These are phyloP conservation scores for Rutilus rutilus DNA, from an alignment of 2,113 vertebrate species.

Conservation along the genomic window DNA sequence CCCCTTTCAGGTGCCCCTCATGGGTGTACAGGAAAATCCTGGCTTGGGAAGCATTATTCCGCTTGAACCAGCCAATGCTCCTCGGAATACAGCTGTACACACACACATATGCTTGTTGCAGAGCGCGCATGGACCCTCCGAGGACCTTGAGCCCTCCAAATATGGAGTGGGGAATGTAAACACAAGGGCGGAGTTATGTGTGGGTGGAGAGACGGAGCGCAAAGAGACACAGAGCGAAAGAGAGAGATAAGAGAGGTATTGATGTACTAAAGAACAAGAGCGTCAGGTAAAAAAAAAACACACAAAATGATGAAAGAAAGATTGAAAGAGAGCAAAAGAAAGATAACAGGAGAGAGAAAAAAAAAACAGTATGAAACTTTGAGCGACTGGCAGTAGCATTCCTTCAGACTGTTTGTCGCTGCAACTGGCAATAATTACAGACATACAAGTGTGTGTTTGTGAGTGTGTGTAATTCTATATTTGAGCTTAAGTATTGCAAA, in stretches of 20 bases:
- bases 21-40: slow-evolving; percentile 48
- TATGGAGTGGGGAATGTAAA: slow-evolving; percentile 58
- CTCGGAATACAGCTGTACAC: slow-evolving; percentile 31
- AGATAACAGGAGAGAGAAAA: background rate
- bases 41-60: slow-evolving; percentile 47
- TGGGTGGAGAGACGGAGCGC: slow-evolving; percentile 37
- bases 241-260: slow-evolving; percentile 32
- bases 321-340: slow-evolving; percentile 14
- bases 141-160: slow-evolving; percentile 55
- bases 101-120: slow-evolving; percentile 30
- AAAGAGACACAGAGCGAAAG: slow-evolving; percentile 14
- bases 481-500: slow-evolving; percentile 32
- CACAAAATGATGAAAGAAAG: background rate
- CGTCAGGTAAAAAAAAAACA: background rate
- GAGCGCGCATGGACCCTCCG: slow-evolving; percentile 17
- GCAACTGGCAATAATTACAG: slow-evolving; percentile 33
- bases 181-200: slow-evolving; percentile 50
- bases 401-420: slow-evolving; percentile 22
- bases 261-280: slow-evolving; percentile 10
- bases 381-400: background rate
- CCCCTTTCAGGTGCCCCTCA: slow-evolving; percentile 51
- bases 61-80: slow-evolving; percentile 26
- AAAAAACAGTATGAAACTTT: background rate
- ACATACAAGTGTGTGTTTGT: slow-evolving; percentile 10
- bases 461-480: slow-evolving; percentile 22